A percentile compares a stretch with the other conserved stretches of the same genome.
These are phyloP conservation scores for Troides aeacus DNA, from an alignment of 2,888 invertebrate species.

Conservation along the genomic window DNA sequence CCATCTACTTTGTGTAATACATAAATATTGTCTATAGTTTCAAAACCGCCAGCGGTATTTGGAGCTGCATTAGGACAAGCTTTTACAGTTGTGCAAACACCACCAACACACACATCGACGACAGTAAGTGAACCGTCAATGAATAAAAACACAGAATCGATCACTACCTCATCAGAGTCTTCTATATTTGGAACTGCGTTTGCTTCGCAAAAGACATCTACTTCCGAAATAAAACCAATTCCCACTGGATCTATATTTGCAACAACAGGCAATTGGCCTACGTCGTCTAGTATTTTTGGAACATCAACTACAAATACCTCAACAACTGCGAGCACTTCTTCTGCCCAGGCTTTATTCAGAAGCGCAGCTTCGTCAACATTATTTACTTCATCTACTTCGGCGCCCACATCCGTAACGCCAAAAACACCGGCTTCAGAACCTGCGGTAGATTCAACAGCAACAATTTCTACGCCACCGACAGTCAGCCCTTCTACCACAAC, in stretches of 20 bases:
- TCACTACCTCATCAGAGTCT: slow-evolving; percentile 38
- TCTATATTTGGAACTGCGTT: slow-evolving; percentile 53
- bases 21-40: slow-evolving; percentile 1
- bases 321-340: slow-evolving; percentile 36
- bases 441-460: slow-evolving; percentile 11
- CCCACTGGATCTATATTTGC: slow-evolving; percentile 42
- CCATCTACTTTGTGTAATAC: not conserved
- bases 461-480: slow-evolving; percentile 15
- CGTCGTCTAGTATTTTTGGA: slow-evolving; percentile 35
- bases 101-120: slow-evolving; percentile 25
- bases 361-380: slow-evolving; percentile 14
- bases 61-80: slow-evolving; percentile 26
- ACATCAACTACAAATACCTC: slow-evolving; percentile 34
- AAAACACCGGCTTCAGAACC: slow-evolving; percentile 21
- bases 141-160: slow-evolving; percentile 34
- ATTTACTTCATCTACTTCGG: slow-evolving; percentile 8
- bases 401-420: not conserved
- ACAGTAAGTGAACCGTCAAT: slow-evolving; percentile 35
- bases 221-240: slow-evolving; percentile 31
- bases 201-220: slow-evolving; percentile 36
- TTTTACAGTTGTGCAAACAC: slow-evolving; percentile 25
- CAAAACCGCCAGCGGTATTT: slow-evolving; percentile 30
- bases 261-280: slow-evolving; percentile 32
- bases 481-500: slow-evolving; percentile 19
- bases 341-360: slow-evolving; percentile 22